Conservation (phyloP, 2,113 vertebrate genomes). For the Perca schrenkii region DNA sequence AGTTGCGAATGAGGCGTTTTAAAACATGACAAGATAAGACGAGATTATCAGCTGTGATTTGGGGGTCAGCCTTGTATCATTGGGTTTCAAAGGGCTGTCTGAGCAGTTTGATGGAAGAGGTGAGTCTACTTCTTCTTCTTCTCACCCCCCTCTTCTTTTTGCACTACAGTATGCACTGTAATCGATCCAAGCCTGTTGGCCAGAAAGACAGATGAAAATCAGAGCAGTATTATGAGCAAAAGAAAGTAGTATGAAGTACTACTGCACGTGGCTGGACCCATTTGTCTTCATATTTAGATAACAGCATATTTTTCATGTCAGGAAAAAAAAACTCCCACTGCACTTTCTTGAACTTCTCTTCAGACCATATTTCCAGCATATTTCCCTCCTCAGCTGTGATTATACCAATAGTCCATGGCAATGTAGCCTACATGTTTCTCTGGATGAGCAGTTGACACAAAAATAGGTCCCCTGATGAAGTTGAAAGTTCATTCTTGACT, state of each 20-base stretch:
- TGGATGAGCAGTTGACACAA: constrained; percentile 6
- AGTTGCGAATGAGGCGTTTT: constrained; percentile 73
- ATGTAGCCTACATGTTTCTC: neutral
- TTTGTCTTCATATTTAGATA: constrained; percentile 67
- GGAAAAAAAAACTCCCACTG: constrained; percentile 39
- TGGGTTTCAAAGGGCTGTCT: constrained; percentile 77
- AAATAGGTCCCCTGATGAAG: neutral
- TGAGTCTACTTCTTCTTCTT: constrained; percentile 50
- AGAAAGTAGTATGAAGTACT: constrained; percentile 41
- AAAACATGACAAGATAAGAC: constrained; percentile 79
- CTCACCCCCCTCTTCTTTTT: neutral
- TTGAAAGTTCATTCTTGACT: neutral
- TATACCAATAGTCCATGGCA: neutral
- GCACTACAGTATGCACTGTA: constrained; percentile 24
- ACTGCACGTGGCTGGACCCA: constrained; percentile 41
- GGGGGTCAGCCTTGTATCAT: constrained; percentile 54
- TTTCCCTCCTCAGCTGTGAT: constrained; percentile 22
- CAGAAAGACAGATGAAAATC: constrained; percentile 59
- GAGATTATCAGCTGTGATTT: constrained; percentile 72
- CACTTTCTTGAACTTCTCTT: constrained; percentile 42
- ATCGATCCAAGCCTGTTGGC: constrained; percentile 55
- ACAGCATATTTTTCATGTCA: constrained; percentile 59
- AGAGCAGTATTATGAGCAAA: constrained; percentile 22
- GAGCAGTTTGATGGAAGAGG: constrained; percentile 67
- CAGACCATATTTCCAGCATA: constrained; percentile 29